Conservation (phyloP, 2,888 invertebrate species). For the Mayetiola destructor region DNA sequence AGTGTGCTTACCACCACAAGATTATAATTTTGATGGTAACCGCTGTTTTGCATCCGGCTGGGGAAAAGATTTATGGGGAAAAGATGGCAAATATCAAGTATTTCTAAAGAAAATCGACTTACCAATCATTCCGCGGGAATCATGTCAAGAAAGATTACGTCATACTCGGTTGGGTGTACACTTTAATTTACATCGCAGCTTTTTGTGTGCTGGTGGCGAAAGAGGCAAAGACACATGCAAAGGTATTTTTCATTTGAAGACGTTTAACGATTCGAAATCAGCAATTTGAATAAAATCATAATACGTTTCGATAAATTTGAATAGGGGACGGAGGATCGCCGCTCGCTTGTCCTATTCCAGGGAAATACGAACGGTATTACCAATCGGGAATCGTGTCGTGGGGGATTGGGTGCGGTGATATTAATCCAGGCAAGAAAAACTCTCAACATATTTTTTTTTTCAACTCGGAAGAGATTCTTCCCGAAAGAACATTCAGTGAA, state of each 20-base stretch:
- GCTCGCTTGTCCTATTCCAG: constrained; percentile 50
- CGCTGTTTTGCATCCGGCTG: constrained; percentile 27
- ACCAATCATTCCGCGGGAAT: constrained; percentile 39
- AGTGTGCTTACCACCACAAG: constrained; percentile 46
- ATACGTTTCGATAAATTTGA: constrained; percentile 34
- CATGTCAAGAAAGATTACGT: constrained; percentile 38
- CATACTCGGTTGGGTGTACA: constrained; percentile 48
- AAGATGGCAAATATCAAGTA: constrained; percentile 39
- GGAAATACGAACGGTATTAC: constrained; percentile 35
- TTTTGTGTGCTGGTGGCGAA: constrained; percentile 67
- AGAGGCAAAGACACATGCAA: constrained; percentile 56
- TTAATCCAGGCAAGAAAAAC: constrained; percentile 19
- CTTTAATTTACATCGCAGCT: constrained; percentile 48
- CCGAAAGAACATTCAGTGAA: too few species aligned
- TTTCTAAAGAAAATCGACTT: constrained; percentile 50
- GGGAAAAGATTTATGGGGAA: constrained; percentile 41
- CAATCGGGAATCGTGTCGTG: constrained; percentile 41
- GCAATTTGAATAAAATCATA: too few species aligned
- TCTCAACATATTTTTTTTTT: background rate
- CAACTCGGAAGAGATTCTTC: too few species aligned
- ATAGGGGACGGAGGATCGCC: constrained; percentile 61
- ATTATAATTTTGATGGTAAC: constrained; percentile 28
- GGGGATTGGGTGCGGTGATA: constrained; percentile 60
- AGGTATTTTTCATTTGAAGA: constrained; percentile 44
- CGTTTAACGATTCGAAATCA: background rate